These are phyloP conservation scores for Ptychochromis oligacanthus DNA, from an alignment of 2,113 vertebrate species.

Conservation along the genomic window DNA sequence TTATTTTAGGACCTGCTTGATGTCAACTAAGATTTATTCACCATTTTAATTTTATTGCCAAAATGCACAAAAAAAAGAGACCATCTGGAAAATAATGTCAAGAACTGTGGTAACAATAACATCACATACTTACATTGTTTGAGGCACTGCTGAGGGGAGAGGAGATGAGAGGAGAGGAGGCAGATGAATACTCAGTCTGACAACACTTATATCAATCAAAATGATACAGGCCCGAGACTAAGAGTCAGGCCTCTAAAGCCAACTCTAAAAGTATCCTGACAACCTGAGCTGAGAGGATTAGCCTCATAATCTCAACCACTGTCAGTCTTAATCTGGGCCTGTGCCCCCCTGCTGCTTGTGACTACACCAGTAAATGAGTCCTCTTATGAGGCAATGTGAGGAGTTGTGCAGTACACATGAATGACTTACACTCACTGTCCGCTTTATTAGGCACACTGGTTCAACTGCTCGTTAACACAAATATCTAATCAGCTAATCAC, in stretches of 20 bases:
- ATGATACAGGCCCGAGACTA: constrained; percentile 19
- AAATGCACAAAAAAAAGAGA: neutral
- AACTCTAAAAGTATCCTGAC: constrained; percentile 53
- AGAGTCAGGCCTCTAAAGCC: constrained; percentile 18
- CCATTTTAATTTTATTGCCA: neutral
- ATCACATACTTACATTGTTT: neutral
- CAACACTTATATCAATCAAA: constrained; percentile 44
- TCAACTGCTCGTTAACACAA: neutral
- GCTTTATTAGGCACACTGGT: neutral
- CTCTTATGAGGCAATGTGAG: constrained; percentile 8
- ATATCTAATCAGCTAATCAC: neutral
- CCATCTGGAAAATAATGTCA: neutral
- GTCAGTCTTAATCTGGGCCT: constrained; percentile 56
- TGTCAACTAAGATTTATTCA: neutral
- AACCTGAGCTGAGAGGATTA: constrained; percentile 65
- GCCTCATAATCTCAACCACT: constrained; percentile 53
- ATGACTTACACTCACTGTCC: neutral
- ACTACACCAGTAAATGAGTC: constrained; percentile 26
- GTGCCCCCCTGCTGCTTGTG: constrained; percentile 19
- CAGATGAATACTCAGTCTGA: neutral
- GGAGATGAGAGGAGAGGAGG: neutral
- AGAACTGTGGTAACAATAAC: neutral
- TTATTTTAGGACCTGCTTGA: neutral
- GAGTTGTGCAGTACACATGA: neutral
- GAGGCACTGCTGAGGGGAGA: neutral